phyloP scores from a whole-genome alignment of 2,888 invertebrate species.

The Parasteatoda lunata region DNA sequence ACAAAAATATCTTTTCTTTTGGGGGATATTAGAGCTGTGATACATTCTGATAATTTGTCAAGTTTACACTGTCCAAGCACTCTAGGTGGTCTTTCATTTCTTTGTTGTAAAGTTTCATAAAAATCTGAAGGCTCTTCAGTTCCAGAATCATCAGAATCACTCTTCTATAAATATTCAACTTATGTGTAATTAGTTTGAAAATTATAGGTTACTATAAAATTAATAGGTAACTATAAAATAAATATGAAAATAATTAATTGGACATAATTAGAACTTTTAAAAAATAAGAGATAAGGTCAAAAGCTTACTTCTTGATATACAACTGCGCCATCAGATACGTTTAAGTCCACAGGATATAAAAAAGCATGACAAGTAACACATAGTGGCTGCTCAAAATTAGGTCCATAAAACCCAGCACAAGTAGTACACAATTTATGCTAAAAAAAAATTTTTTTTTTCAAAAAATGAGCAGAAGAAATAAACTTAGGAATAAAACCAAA shows the following conservation, averaged over 20 bases:
- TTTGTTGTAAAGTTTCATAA: constrained; percentile 71
- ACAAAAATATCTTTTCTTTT: constrained; percentile 79
- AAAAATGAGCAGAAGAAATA: background rate
- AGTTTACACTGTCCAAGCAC: constrained; percentile 69
- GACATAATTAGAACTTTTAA: background rate
- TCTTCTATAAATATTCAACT: constrained; percentile 77
- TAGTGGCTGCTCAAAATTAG: constrained; percentile 91
- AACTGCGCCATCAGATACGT: constrained; percentile 73
- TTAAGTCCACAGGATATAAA: constrained; percentile 85
- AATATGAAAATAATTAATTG: constrained; percentile 19
- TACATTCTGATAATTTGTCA: constrained; percentile 79
- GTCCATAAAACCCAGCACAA: constrained; percentile 94
- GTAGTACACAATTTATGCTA: constrained; percentile 85
- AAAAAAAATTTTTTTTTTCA: constrained; percentile 53
- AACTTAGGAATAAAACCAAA: background rate
- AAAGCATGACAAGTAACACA: constrained; percentile 94
- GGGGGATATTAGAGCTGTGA: constrained; percentile 78
- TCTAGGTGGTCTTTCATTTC: constrained; percentile 67
- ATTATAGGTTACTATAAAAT: background rate
- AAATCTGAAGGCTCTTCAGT: constrained; percentile 92
- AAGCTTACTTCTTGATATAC: constrained; percentile 69
- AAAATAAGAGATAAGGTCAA: background rate
- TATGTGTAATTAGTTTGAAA: background rate
- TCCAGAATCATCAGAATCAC: constrained; percentile 93
- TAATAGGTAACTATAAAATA: background rate